Percentiles rank a stretch among this genome's conserved stretches.
These are phyloP conservation scores for Eulacestoma nigropectus DNA, from an alignment of 2,113 vertebrate genomes.

Conservation along the genomic window DNA sequence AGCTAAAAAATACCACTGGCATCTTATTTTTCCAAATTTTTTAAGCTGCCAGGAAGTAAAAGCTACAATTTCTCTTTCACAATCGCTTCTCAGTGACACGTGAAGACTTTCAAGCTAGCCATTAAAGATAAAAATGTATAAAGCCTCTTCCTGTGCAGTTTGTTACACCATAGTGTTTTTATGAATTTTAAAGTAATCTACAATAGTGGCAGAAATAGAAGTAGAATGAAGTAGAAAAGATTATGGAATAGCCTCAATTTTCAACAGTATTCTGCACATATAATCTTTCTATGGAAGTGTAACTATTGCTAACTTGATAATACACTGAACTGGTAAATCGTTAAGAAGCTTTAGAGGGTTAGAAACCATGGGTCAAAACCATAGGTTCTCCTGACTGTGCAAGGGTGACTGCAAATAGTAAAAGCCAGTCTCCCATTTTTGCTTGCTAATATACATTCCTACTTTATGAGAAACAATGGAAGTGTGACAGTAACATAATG, in stretches of 20 bases:
- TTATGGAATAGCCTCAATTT: background rate
- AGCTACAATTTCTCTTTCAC: slow-evolving; percentile 18
- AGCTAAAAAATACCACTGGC: background rate
- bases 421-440: slow-evolving; percentile 49
- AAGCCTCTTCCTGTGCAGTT: background rate
- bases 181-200: background rate
- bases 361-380: background rate
- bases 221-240: background rate
- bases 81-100: slow-evolving; percentile 26
- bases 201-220: background rate
- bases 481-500: slow-evolving; percentile 48
- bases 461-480: slow-evolving; percentile 55
- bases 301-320: slow-evolving; percentile 8
- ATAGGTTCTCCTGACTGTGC: background rate
- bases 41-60: slow-evolving; percentile 22
- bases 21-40: background rate
- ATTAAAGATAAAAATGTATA: slow-evolving; percentile 17
- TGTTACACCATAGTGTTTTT: background rate
- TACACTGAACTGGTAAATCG: background rate
- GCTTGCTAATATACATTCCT: slow-evolving; percentile 18
- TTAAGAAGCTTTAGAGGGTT: slow-evolving; percentile 7
- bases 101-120: slow-evolving; percentile 37
- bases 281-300: background rate
- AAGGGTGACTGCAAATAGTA: background rate
- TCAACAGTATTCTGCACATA: background rate